Evolutionary conservation across 2,888 invertebrate species (phyloP), one percentile per base, ranked within the genome.

Genomic region (Pammene aurita): DNA sequence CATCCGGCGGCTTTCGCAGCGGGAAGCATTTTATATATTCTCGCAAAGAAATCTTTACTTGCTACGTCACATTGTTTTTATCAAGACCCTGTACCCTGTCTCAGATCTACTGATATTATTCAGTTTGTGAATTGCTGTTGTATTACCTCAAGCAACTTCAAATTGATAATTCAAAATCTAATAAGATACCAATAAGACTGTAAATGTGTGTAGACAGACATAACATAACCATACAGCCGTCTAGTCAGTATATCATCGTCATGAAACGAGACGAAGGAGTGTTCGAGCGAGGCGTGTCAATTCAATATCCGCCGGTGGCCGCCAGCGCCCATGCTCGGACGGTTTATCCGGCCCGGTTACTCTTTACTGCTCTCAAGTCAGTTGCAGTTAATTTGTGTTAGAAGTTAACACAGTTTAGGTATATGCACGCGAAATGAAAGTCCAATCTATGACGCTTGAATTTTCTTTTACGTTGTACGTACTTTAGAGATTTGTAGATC

Each of bases 301-400:
- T 87, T 86, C 87, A 87, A 90, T 91, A 90, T 90, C 89, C 89
- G 88, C 80, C 80, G 87, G 84, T 86, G 85, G 84, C 77, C 82
- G 76, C 74, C 26, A 26, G 26, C 26, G 26, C 26, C 77, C 76
- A 80, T 90, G 87, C 89, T 88, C 80, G 86, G 78, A 74, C 75
- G 78, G 84, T 88, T 88, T 86, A 90, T 89, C 18, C 80, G 82
- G 80, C 73, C 75, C 73, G n/a, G 16, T 9, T 11, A 55, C 35
- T 44, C 41, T 42, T 14, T 14, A 44, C 7, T 54, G 34, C 54
- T 7, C n/a, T 54, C 34, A 7, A 26, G 26, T 11, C 52, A 26
- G 13, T 48, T 16, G 48, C 48, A 52, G 26, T 52, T 52, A 26
- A 52, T 52, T 52, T 52, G 26, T 18, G 18, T 50, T 50, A 7